Evolutionary conservation across 2,113 vertebrate species (phyloP), one percentile per base, ranked within the genome.

Genomic region (Oncorhynchus keta): DNA sequence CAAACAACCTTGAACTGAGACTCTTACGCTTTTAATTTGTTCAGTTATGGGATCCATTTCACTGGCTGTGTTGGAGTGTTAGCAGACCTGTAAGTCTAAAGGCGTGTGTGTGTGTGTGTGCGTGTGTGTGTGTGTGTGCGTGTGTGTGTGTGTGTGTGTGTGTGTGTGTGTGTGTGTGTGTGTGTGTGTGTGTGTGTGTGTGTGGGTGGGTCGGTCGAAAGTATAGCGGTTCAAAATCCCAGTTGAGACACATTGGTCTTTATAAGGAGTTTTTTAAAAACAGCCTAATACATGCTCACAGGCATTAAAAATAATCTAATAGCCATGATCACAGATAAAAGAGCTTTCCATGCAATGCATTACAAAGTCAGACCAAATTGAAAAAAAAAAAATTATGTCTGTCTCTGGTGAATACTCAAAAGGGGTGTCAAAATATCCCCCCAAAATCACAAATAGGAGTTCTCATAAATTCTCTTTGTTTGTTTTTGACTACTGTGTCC

Each of bases 401-500:
- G 67, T 35, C 28, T 67, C 13, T 30, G 12, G 18, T 68, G 32
- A 24, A 70, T 48, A 22, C 45, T 70, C 30, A 20, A n/a, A 70
- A 20, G 8, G 26, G 9, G 68, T 20, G 22, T 49, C 68, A 70
- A 22, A 70, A 24, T 48, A 76, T 16, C 8, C 39, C 39, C 3
- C 14, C 3, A 51, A 59, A 26, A 73, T 74, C 28, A 69, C 59
- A 71, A 51, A 64, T 3, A 9, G 75, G 16, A 11, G 0, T n/a
- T 55, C 61, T 62, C 20, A 22, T 72, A 11, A 57, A 72, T 62
- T 55, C 75, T 76, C 74, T 84, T 79, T 80, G 49, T 49, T 51
- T 68, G 69, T 81, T 74, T 72, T 0, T 73, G 74, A 70, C 66
- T 4, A 4, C 7, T 35, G 74, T 87, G 85, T 84, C 81, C 80